These are phyloP conservation scores for Monarcha castaneiventris DNA, from an alignment of 2,113 vertebrate genomes.

Conservation along the genomic window DNA sequence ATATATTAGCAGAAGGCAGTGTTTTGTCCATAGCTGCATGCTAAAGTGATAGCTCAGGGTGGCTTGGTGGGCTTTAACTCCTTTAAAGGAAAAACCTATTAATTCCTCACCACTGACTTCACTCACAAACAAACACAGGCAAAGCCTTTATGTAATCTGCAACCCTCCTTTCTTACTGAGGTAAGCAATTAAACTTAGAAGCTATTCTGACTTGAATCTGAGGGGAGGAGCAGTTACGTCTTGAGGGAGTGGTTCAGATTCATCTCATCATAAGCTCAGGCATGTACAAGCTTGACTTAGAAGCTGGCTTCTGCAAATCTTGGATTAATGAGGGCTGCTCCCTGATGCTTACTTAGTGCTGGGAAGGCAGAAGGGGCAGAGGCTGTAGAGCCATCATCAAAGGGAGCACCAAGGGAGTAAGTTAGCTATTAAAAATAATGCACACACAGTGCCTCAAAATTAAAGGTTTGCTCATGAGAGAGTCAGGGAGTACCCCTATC, in stretches of 20 bases:
- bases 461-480: slow-evolving; percentile 15
- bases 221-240: not conserved
- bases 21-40: not conserved
- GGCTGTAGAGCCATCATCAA: slow-evolving; percentile 30
- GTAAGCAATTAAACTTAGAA: not conserved
- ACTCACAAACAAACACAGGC: not conserved
- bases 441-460: not conserved
- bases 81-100: not conserved
- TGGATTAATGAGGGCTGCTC: slow-evolving; percentile 36
- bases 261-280: not conserved
- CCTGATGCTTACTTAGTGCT: not conserved
- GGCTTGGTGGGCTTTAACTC: not conserved
- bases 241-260: slow-evolving; percentile 8
- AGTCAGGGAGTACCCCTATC: not conserved
- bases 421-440: slow-evolving; percentile 39
- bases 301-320: slow-evolving; percentile 1
- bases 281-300: slow-evolving; percentile 37
- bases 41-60: not conserved
- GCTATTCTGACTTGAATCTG: not conserved
- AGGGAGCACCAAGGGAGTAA: slow-evolving; percentile 15
- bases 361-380: slow-evolving; percentile 19
- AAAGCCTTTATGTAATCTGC: not conserved
- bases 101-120: not conserved
- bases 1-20: not conserved
- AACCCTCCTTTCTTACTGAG: not conserved